phyloP scores from a whole-genome alignment of 2,797 vertebrate species.

The Microctenopoma stevenorrisi region DNA sequence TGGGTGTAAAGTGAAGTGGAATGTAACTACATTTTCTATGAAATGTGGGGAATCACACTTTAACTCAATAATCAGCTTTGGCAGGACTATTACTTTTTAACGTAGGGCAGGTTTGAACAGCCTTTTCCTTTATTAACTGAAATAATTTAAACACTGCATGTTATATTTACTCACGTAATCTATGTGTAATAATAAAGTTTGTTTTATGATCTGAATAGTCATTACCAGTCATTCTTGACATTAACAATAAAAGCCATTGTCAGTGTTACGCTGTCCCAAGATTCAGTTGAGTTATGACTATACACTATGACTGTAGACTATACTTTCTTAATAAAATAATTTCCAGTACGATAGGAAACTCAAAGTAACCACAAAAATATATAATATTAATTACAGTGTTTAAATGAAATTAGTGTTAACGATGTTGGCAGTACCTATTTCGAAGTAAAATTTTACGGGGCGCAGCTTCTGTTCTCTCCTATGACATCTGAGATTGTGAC shows the following conservation, averaged over 20 bases:
- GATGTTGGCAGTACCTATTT: slow-evolving; percentile 9
- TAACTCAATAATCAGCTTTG: too few relatives aligned
- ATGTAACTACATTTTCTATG: too few relatives aligned
- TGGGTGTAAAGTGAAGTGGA: too few relatives aligned
- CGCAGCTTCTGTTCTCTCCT: slow-evolving; percentile 45
- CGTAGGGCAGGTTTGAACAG: too few relatives aligned
- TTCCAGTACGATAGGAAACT: not conserved
- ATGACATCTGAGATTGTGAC: slow-evolving; percentile 63
- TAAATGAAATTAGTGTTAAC: slow-evolving; percentile 26
- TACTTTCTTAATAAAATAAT: slow-evolving; percentile 11
- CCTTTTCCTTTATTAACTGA: too few relatives aligned
- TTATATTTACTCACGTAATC: too few relatives aligned
- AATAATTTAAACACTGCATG: too few relatives aligned
- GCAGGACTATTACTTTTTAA: too few relatives aligned
- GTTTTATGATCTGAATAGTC: not conserved
- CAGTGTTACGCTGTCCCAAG: slow-evolving; percentile 6
- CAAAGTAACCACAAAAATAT: slow-evolving; percentile 9
- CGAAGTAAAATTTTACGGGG: slow-evolving; percentile 31
- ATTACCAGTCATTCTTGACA: not conserved
- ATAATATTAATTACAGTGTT: slow-evolving; percentile 32
- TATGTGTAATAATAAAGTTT: too few relatives aligned
- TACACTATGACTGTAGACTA: slow-evolving; percentile 12
- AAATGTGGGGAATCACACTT: too few relatives aligned
- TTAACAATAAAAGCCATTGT: not conserved
- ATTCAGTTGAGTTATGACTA: slow-evolving; percentile 1